Conservation (phyloP, 30 jellyfish, hydroid and myxozoan genomes). For the Nemopilema nomurai region DNA sequence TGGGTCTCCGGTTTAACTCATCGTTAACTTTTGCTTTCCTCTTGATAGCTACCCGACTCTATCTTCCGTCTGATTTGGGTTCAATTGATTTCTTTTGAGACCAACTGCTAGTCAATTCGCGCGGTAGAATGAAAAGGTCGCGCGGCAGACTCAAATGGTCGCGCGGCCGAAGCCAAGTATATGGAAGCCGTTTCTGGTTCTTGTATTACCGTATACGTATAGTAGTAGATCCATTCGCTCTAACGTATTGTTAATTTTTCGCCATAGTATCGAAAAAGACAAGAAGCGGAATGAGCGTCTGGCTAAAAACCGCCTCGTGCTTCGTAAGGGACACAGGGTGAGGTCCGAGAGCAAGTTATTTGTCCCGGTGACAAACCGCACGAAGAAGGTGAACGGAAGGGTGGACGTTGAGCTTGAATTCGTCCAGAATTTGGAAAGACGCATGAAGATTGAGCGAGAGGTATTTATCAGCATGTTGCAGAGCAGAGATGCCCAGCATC, state of each 20-base stretch:
- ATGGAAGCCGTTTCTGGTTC: background rate
- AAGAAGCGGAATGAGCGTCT: conserved; percentile 80
- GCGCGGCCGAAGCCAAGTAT: no score
- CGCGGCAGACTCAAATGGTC: no score
- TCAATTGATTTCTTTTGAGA: no score
- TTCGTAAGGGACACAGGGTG: conserved; percentile 48
- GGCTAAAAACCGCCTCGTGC: conserved; percentile 74
- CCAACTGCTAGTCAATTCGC: no score
- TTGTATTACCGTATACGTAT: background rate
- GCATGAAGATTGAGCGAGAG: conserved; percentile 55
- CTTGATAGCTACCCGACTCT: no score
- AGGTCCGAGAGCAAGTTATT: conserved; percentile 11
- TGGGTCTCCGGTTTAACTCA: no score
- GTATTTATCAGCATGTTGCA: conserved; percentile 55
- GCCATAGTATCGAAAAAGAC: conserved; percentile 68
- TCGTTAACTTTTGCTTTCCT: no score
- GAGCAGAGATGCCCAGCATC: conserved; percentile 58
- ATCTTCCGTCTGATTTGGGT: no score
- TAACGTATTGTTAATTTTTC: background rate
- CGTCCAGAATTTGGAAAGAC: conserved; percentile 39
- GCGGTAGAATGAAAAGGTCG: no score
- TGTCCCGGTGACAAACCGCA: conserved; percentile 19
- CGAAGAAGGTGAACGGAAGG: conserved; percentile 42
- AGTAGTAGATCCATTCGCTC: background rate
- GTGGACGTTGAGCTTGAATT: conserved; percentile 41